These are phyloP conservation scores for Drepana falcataria DNA, from an alignment of 2,888 invertebrate genomes.

Conservation along the genomic window DNA sequence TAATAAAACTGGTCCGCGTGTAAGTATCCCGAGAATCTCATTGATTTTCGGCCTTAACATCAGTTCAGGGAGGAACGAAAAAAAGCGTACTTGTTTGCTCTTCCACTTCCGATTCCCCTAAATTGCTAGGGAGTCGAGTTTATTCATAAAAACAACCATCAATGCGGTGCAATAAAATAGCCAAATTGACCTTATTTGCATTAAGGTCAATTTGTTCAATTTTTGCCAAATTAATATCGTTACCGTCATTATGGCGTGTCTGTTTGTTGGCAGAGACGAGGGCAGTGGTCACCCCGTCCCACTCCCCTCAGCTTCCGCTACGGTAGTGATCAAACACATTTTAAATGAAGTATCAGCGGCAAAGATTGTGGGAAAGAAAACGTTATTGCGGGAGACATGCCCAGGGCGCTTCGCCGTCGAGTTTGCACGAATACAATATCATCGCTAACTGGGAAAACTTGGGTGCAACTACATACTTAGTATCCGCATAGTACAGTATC, in stretches of 20 bases:
- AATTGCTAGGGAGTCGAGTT: not conserved
- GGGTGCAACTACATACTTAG: conserved; percentile 36
- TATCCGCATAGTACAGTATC: conserved; percentile 34
- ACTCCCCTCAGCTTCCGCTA: conserved; percentile 7
- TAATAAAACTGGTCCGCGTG: not conserved
- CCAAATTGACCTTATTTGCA: not conserved
- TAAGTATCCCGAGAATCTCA: not conserved
- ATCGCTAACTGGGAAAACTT: conserved; percentile 44
- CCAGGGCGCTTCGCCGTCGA: conserved; percentile 25
- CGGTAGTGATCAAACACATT: conserved; percentile 46
- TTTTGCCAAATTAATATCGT: not conserved
- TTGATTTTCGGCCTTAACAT: not conserved
- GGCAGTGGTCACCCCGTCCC: conserved; percentile 29
- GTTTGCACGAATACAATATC: conserved; percentile 38
- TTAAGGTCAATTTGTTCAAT: not conserved
- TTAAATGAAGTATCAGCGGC: conserved; percentile 47
- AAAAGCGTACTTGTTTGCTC: not conserved
- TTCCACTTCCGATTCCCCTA: not conserved
- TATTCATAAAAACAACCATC: not conserved
- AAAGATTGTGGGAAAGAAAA: conserved; percentile 50
- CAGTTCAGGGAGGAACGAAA: not conserved
- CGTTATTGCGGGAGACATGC: conserved; percentile 39
- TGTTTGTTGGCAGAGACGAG: conserved; percentile 33
- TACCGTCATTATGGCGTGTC: conserved; percentile 9
- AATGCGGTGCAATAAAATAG: not conserved